A percentile compares a stretch with the other conserved stretches of the same genome.
Conservation (phyloP, 2,888 invertebrate species). For the Cephus sareptanus region DNA sequence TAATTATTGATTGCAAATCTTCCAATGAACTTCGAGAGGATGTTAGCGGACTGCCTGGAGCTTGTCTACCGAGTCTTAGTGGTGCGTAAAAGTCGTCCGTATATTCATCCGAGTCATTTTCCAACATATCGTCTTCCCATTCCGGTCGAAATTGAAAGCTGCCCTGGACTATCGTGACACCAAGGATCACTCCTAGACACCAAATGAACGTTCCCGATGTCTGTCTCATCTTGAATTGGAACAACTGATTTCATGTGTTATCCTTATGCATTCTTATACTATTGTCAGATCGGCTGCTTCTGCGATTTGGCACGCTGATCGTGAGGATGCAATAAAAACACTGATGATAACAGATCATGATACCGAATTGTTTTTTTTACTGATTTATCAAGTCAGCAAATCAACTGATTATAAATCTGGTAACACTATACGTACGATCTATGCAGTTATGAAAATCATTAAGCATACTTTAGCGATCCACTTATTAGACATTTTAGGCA, state of each 20-base stretch:
- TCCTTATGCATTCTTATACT: conserved; percentile 28
- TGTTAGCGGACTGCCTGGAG: background rate
- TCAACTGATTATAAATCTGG: background rate
- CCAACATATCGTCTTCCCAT: background rate
- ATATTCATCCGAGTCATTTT: background rate
- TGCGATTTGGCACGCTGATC: conserved; percentile 33
- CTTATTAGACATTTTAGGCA: background rate
- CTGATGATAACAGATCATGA: background rate
- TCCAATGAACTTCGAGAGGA: background rate
- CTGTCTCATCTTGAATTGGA: background rate
- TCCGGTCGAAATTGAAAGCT: background rate
- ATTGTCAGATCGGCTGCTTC: conserved; percentile 7
- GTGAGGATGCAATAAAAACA: conserved; percentile 21
- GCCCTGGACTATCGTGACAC: background rate
- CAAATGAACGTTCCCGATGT: background rate
- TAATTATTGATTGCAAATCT: background rate
- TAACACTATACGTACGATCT: background rate
- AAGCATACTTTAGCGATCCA: background rate
- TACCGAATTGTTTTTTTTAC: background rate
- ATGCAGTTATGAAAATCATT: background rate
- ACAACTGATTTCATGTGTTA: background rate
- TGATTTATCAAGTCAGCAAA: background rate
- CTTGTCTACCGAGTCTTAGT: background rate
- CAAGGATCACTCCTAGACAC: background rate
- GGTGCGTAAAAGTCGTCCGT: background rate